Conservation (phyloP, 2,888 invertebrate genomes). For the Halictus ligatus region DNA sequence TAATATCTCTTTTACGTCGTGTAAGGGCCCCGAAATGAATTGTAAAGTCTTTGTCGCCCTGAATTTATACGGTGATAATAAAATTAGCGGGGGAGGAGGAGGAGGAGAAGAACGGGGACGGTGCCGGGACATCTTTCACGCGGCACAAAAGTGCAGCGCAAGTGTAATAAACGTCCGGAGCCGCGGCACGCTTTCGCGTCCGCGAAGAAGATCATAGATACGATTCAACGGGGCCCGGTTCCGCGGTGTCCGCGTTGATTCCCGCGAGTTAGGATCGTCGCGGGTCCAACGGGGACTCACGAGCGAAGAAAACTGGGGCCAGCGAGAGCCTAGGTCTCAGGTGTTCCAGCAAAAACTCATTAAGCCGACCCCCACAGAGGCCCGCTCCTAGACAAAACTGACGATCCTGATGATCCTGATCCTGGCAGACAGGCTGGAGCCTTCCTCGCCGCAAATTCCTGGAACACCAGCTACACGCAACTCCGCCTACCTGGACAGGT, state of each 20-base stretch:
- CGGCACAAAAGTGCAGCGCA: conserved; percentile 34
- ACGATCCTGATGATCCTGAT: conserved; percentile 81
- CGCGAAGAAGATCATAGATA: conserved; percentile 54
- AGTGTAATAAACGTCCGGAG: conserved; percentile 51
- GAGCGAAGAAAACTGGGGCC: neutral
- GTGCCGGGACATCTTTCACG: conserved; percentile 35
- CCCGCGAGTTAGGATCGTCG: neutral
- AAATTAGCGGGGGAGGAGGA: conserved; percentile 41
- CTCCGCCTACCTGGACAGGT: conserved; percentile 83
- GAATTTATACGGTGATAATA: conserved; percentile 56
- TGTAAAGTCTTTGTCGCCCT: conserved; percentile 54
- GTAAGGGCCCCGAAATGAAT: conserved; percentile 58
- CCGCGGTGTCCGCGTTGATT: neutral
- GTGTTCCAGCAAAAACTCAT: conserved; percentile 77
- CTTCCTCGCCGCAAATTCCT: conserved; percentile 78
- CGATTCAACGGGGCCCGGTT: conserved; percentile 37
- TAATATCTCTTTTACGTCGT: conserved; percentile 67
- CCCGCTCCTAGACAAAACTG: conserved; percentile 76
- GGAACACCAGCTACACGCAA: conserved; percentile 74
- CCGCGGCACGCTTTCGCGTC: conserved; percentile 49
- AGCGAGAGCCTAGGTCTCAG: neutral
- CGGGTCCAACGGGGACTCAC: neutral
- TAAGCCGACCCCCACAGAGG: conserved; percentile 74
- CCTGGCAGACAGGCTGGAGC: conserved; percentile 82
- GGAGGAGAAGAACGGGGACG: neutral